These are phyloP conservation scores for Hyles lineata DNA, from an alignment of 2,888 invertebrate genomes.

Conservation along the genomic window DNA sequence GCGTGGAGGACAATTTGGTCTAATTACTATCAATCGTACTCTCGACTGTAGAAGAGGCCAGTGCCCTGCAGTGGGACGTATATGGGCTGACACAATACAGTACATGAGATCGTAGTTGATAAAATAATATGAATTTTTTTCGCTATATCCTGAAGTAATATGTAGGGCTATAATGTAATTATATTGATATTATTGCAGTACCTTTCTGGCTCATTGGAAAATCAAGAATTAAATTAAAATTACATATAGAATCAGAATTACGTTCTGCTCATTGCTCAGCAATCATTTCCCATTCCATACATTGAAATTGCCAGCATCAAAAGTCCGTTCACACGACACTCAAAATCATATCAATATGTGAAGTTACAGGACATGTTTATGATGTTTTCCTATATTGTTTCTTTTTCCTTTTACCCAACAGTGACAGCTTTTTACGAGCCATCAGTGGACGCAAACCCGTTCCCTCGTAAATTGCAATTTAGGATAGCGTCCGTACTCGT, in stretches of 20 bases:
- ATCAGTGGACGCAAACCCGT: conserved; percentile 23
- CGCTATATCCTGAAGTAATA: too few species aligned
- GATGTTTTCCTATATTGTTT: conserved; percentile 29
- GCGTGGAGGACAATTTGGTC: too few species aligned
- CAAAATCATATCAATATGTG: conserved; percentile 18
- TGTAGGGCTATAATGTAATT: background rate
- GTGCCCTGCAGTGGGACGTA: too few species aligned
- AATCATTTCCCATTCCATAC: background rate
- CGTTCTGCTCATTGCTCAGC: too few species aligned
- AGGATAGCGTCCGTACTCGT: conserved; percentile 42
- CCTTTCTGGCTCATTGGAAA: too few species aligned
- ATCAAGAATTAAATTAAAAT: too few species aligned
- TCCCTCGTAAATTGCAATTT: conserved; percentile 58
- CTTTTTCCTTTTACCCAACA: conserved; percentile 30
- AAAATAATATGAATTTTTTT: too few species aligned
- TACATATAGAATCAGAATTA: too few species aligned
- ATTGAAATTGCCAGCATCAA: background rate
- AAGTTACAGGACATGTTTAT: conserved; percentile 27
- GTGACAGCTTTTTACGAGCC: conserved; percentile 34
- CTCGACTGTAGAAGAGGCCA: too few species aligned
- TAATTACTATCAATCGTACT: too few species aligned
- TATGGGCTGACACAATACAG: too few species aligned
- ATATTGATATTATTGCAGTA: background rate
- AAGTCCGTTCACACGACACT: conserved; percentile 17
- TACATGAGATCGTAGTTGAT: too few species aligned